These are phyloP conservation scores for Phymanthus crucifer DNA, from an alignment of 92 coral and sea anemone genomes.

Conservation along the genomic window DNA sequence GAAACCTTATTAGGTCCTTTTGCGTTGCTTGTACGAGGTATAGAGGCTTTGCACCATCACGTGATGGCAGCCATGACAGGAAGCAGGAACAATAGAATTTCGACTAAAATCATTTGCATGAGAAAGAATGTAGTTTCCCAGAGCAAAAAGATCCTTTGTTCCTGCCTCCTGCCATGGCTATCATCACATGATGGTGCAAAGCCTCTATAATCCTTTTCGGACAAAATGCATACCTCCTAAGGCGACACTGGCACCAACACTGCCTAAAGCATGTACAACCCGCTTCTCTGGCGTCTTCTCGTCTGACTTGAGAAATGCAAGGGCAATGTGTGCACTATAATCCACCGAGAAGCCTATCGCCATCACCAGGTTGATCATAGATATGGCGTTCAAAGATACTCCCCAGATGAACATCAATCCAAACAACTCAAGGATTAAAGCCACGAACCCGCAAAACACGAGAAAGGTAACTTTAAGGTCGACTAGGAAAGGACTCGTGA, in stretches of 20 bases:
- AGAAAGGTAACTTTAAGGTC: slow-evolving; percentile 43
- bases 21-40: no score
- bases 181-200: no score
- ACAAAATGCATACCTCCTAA: slow-evolving; percentile 74
- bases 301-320: slow-evolving; percentile 41
- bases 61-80: no score
- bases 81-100: no score
- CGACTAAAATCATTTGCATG: no score
- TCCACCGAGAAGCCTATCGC: slow-evolving; percentile 71
- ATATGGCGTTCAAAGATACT: slow-evolving; percentile 54
- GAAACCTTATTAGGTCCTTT: no score
- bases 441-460: slow-evolving; percentile 49
- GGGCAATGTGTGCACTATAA: slow-evolving; percentile 54
- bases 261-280: slow-evolving; percentile 55
- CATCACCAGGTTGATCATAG: slow-evolving; percentile 69
- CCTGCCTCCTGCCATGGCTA: no score
- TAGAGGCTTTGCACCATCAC: no score
- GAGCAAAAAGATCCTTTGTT: no score
- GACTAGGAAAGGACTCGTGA: slow-evolving; percentile 50
- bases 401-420: slow-evolving; percentile 65
- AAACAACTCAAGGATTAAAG: slow-evolving; percentile 56
- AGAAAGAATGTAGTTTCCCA: no score
- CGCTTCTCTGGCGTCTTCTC: slow-evolving; percentile 46
- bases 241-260: slow-evolving; percentile 61
- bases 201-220: no score